phyloP scores from a whole-genome alignment of 2,113 vertebrate species.

The Mastomys coucha region DNA sequence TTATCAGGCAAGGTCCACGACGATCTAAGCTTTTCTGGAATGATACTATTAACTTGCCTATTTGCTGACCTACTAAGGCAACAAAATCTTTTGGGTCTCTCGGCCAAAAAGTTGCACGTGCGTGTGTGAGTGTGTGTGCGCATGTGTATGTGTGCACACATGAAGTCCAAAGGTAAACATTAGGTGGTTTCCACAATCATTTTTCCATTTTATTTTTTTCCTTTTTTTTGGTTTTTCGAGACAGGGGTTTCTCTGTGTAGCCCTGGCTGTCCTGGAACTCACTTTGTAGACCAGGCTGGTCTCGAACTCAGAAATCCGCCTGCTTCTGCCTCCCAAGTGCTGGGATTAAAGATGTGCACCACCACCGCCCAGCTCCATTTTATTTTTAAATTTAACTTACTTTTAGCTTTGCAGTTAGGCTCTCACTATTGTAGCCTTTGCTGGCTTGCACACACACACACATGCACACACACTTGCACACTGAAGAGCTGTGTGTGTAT shows the following conservation, averaged over 20 bases:
- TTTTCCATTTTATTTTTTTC: not conserved
- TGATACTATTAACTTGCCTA: not conserved
- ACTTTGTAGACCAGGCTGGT: too few relatives aligned
- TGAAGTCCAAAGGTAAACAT: not conserved
- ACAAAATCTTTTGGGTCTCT: conserved; percentile 17
- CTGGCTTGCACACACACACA: not conserved
- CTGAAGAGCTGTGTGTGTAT: not conserved
- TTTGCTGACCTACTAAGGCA: not conserved
- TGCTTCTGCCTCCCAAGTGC: too few relatives aligned
- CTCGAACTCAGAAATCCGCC: too few relatives aligned
- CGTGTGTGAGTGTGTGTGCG: not conserved
- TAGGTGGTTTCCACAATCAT: not conserved
- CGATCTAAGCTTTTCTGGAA: not conserved
- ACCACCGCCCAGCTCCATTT: not conserved
- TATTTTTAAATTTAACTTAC: not conserved
- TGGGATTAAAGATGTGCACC: too few relatives aligned
- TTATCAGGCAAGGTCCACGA: not conserved
- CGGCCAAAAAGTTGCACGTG: not conserved
- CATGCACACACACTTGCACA: not conserved
- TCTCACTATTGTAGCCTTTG: not conserved
- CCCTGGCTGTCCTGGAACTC: too few relatives aligned
- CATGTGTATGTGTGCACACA: not conserved
- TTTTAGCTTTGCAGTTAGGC: not conserved
- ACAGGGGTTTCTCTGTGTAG: too few relatives aligned
- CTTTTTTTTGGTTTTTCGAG: too few relatives aligned